Percentiles rank a stretch among this genome's conserved stretches.
Evolutionary conservation across 1,140 invertebrate species (phyloP).

Genomic region (Chionoecetes opilio): DNA sequence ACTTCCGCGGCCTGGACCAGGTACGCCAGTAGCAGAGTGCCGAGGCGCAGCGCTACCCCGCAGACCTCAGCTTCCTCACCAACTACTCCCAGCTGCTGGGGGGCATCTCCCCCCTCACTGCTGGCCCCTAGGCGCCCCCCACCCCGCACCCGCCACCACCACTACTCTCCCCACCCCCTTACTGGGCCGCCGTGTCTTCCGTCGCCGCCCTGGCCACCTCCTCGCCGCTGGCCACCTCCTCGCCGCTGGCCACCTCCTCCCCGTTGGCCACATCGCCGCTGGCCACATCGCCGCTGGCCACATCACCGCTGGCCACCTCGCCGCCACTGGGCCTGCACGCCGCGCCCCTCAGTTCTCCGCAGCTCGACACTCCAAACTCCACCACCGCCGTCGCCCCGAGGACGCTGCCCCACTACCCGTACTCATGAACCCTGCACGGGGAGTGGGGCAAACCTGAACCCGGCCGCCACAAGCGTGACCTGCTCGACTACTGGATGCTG

Average conservation of each 20-base stretch:
- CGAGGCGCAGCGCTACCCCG: constrained; percentile 77
- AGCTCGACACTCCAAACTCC: constrained; percentile 42
- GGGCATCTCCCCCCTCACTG: constrained; percentile 39
- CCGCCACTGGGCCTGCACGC: constrained; percentile 69
- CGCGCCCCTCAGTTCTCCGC: constrained; percentile 75
- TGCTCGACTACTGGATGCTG: not conserved
- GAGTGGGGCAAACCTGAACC: not conserved
- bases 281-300: too few relatives aligned
- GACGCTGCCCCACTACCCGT: constrained; percentile 74
- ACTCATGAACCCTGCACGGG: constrained; percentile 56
- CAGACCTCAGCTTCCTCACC: constrained; percentile 78
- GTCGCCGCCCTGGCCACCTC: constrained; percentile 62
- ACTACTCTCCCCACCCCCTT: constrained; percentile 75
- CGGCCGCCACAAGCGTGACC: not conserved
- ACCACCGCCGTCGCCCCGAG: constrained; percentile 62
- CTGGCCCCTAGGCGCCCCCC: constrained; percentile 48
- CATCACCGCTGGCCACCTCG: constrained; percentile 69
- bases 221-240: constrained; percentile 78
- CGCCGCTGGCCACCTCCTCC: constrained; percentile 72
- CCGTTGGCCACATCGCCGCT: too few relatives aligned
- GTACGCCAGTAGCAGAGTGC: constrained; percentile 83
- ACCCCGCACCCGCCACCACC: constrained; percentile 62
- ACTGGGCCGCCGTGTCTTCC: constrained; percentile 80
- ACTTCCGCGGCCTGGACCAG: constrained; percentile 96
- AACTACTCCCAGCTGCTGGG: constrained; percentile 78